Evolutionary conservation across 1,140 invertebrate genomes (phyloP).

Genomic region (Gryllus bimaculatus): DNA sequence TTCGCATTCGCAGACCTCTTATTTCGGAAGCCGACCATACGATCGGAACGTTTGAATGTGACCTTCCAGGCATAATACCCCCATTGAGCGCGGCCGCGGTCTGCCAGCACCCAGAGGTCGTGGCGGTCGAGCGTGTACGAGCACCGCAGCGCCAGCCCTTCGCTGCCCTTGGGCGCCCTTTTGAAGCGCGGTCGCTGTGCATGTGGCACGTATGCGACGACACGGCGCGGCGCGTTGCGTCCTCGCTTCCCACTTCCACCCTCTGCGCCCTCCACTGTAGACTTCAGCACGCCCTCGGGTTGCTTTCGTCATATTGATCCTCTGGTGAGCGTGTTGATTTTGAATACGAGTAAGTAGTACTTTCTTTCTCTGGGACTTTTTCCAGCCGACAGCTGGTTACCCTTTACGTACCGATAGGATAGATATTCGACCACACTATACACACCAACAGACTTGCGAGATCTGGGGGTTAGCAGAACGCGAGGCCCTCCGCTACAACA

Average conservation of each 20-base stretch:
- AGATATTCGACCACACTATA: too few species aligned
- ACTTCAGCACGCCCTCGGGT: too few species aligned
- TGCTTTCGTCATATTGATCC: too few species aligned
- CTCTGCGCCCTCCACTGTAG: background rate
- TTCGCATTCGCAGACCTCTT: background rate
- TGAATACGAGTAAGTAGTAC: too few species aligned
- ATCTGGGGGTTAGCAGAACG: too few species aligned
- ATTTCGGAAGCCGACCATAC: background rate
- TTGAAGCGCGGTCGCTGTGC: background rate
- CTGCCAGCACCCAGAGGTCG: too few species aligned
- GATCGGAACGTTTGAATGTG: background rate
- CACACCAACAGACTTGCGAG: too few species aligned
- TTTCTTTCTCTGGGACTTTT: too few species aligned
- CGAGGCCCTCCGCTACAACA: too few species aligned
- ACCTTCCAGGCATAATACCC: background rate
- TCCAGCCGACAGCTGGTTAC: too few species aligned
- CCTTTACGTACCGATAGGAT: too few species aligned
- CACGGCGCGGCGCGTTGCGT: background rate
- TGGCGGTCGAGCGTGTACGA: background rate
- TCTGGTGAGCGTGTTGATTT: too few species aligned
- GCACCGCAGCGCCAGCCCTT: background rate
- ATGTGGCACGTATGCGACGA: background rate
- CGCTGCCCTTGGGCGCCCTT: background rate
- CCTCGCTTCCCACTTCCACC: background rate
- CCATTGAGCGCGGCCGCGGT: background rate